Conservation (phyloP, 2,888 invertebrate genomes). For the Hirtodrosophila cameraria region DNA sequence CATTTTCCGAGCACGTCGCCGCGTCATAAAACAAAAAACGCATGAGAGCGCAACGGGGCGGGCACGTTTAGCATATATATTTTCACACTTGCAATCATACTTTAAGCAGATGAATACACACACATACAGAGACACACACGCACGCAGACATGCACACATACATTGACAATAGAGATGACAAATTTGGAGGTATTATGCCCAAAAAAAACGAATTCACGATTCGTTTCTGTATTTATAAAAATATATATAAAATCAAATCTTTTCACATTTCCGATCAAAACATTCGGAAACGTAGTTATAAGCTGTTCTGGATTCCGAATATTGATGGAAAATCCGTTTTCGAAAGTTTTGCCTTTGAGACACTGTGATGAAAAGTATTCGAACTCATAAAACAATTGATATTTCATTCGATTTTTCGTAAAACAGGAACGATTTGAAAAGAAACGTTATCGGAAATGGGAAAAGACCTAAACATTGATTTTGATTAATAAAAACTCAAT, state of each 20-base stretch:
- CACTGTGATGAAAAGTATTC: no score
- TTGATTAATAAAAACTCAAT: no score
- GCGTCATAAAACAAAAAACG: conserved; percentile 78
- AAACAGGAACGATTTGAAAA: no score
- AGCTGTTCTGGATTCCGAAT: no score
- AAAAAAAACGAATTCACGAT: background rate
- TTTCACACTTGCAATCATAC: conserved; percentile 80
- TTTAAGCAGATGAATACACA: conserved; percentile 66
- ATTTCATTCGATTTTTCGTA: no score
- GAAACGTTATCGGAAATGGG: no score
- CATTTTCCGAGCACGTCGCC: conserved; percentile 77
- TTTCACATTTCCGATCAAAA: no score
- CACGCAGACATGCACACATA: conserved; percentile 5
- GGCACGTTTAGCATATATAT: conserved; percentile 79
- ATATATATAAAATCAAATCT: background rate
- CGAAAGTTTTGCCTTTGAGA: no score
- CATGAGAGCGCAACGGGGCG: conserved; percentile 59
- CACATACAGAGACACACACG: conserved; percentile 23
- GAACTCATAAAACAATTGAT: no score
- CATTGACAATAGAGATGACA: conserved; percentile 49
- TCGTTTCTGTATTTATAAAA: background rate
- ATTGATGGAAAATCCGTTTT: no score
- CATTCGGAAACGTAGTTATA: no score
- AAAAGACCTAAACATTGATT: no score
- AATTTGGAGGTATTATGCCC: background rate